These are phyloP conservation scores for Dipodomys spectabilis DNA, from an alignment of 2,113 vertebrate species.

Conservation along the genomic window DNA sequence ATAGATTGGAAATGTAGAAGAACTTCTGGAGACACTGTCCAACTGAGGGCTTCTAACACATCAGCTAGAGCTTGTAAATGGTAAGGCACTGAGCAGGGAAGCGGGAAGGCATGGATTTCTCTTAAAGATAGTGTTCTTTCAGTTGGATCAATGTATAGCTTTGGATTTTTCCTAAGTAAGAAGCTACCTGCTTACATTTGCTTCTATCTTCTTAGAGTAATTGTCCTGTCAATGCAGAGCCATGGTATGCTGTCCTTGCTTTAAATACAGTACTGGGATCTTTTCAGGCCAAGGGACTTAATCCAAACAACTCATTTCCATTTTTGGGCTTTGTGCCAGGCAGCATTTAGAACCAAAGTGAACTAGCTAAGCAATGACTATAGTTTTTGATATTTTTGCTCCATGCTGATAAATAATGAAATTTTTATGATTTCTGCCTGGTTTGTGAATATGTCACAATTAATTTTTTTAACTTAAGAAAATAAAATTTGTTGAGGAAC, in stretches of 20 bases:
- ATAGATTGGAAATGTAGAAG: neutral
- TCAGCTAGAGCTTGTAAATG: neutral
- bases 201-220: constrained; percentile 66
- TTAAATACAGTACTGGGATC: constrained; percentile 75
- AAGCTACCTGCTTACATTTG: constrained; percentile 50
- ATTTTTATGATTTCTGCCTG: constrained; percentile 57
- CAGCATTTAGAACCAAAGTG: constrained; percentile 38
- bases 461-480: neutral
- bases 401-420: constrained; percentile 67
- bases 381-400: constrained; percentile 77
- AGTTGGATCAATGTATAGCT: neutral
- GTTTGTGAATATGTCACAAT: constrained; percentile 62
- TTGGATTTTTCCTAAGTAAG: constrained; percentile 67
- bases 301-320: constrained; percentile 78
- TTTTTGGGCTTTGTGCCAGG: constrained; percentile 73
- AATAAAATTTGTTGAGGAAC: constrained; percentile 5
- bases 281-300: constrained; percentile 74
- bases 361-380: constrained; percentile 74
- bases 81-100: too few relatives aligned
- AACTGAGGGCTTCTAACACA: neutral
- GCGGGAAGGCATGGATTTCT: neutral
- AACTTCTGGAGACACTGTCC: neutral
- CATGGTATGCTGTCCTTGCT: constrained; percentile 28
- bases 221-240: constrained; percentile 71
- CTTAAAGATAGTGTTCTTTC: accelerated